phyloP scores from a whole-genome alignment of 2,888 invertebrate genomes.

The Xestobium rufovillosum region DNA sequence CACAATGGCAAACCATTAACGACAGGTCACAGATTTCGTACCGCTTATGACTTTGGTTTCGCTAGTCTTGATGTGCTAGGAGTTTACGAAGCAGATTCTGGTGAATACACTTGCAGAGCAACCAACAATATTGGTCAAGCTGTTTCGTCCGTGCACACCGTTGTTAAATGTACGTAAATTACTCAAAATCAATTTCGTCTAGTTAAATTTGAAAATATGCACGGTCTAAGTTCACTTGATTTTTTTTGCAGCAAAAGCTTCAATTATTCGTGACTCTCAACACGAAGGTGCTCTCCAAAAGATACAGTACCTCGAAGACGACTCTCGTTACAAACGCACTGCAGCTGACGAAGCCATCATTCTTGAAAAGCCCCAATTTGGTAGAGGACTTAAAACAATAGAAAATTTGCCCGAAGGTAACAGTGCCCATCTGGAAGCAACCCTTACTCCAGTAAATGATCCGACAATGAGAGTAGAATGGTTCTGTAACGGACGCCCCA shows the following conservation, averaged over 20 bases:
- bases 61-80: conserved; percentile 92
- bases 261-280: conserved; percentile 83
- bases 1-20: conserved; percentile 85
- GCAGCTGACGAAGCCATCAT: conserved; percentile 66
- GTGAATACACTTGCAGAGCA: conserved; percentile 82
- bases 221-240: conserved; percentile 3
- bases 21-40: conserved; percentile 85
- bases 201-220: neutral
- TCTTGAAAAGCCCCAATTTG: conserved; percentile 84
- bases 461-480: conserved; percentile 98
- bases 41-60: conserved; percentile 94
- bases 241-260: conserved; percentile 59
- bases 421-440: conserved; percentile 88
- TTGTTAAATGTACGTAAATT: conserved; percentile 65
- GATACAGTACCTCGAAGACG: conserved; percentile 86
- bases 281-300: conserved; percentile 89
- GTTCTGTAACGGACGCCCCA: conserved; percentile 91
- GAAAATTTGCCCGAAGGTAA: conserved; percentile 80
- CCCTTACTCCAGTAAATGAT: conserved; percentile 93
- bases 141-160: conserved; percentile 69
- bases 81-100: conserved; percentile 90
- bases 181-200: neutral
- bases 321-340: conserved; percentile 65
- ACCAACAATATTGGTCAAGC: conserved; percentile 82
- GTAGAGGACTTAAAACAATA: conserved; percentile 75